Base-by-base conservation (phyloP, 92 coral and sea anemone genomes). In the Siderastrea siderea region DNA sequence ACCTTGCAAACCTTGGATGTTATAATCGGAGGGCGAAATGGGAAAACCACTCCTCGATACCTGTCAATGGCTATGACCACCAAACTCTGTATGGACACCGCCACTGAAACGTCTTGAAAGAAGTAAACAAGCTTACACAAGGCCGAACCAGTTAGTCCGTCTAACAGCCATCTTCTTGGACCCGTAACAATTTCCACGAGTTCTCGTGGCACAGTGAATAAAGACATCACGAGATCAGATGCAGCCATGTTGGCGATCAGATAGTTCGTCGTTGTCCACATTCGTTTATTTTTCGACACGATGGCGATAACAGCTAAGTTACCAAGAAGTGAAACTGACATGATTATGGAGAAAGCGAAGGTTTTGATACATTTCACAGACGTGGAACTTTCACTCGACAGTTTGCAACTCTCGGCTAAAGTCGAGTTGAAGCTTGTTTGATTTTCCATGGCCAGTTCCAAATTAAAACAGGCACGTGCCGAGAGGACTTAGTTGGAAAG, bases 241-340 rank as follows among this genome's bases (percentile, higher is more conserved):
- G 72, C 71, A 49, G 87, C 84, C 92, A 88, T 88, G 69, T 88
- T 88, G 53, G 38, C 38, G 38, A 26, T 26, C 38, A 26, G 38
- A 26, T 26, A 26, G 38, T 26, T 26, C 38, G 38, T 26, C 38
- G 38, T 26, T 26, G 38, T 26, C 38, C 38, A 26, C 38, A 26
- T 26, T 26, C 38, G 38, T 26, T 26, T 26, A 26, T 26, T 26
- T 26, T 26, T 26, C 38, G 38, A 26, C 38, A 26, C 38, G 38
- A 88, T 82, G 6, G 70, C 13, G 26, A 88, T 63, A 38, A 88
- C 84, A 48, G 84, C 58, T 47, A 76, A 74, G 43, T 88, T 88
- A 10, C 92, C 92, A 47, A 88, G 38, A 16, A 88, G 78, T 44
- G 92, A 88, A 51, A 82, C 43, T 60, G 82, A 13, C 61, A 82